A percentile compares a stretch with the other conserved stretches of the same genome.
Conservation (phyloP, 2,113 vertebrate species). For the Hippoglossus stenolepis region DNA sequence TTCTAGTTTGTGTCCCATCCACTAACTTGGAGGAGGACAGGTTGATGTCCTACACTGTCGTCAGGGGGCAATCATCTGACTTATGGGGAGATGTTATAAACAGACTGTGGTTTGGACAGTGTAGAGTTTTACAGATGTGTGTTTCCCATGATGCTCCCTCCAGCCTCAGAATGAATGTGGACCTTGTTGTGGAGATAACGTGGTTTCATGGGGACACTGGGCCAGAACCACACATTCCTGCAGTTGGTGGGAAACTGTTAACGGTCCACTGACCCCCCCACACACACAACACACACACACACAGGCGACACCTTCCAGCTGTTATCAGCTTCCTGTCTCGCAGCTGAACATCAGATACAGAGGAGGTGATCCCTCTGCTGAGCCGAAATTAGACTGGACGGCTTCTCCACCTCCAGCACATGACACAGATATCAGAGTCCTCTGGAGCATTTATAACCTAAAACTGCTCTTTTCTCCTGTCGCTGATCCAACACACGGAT, state of each 20-base stretch:
- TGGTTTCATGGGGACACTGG: not conserved
- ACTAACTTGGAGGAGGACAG: too few species aligned
- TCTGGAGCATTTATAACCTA: conserved; percentile 41
- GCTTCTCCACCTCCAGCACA: conserved; percentile 8
- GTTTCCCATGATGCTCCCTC: conserved; percentile 13
- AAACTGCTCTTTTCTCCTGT: conserved; percentile 49
- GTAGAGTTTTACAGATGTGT: not conserved
- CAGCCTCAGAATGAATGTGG: conserved; percentile 20
- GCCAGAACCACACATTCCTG: conserved; percentile 6
- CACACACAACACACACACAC: too few species aligned
- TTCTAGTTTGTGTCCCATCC: too few species aligned
- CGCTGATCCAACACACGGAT: conserved; percentile 34
- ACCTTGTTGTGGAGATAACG: conserved; percentile 11
- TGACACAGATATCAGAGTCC: conserved; percentile 46
- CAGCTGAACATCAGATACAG: conserved; percentile 37
- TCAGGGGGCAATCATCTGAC: too few species aligned
- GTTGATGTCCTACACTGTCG: too few species aligned
- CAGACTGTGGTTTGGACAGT: too few species aligned
- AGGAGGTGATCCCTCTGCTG: conserved; percentile 14
- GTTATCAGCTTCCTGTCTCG: conserved; percentile 33
- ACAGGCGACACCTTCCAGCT: not conserved
- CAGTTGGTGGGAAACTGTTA: not conserved
- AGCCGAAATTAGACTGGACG: conserved; percentile 19
- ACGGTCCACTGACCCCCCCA: not conserved
- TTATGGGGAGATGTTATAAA: too few species aligned